Percentiles rank a stretch among this genome's conserved stretches.
Conservation (phyloP, 2,113 vertebrate genomes). For the Notarius quadriscutis region DNA sequence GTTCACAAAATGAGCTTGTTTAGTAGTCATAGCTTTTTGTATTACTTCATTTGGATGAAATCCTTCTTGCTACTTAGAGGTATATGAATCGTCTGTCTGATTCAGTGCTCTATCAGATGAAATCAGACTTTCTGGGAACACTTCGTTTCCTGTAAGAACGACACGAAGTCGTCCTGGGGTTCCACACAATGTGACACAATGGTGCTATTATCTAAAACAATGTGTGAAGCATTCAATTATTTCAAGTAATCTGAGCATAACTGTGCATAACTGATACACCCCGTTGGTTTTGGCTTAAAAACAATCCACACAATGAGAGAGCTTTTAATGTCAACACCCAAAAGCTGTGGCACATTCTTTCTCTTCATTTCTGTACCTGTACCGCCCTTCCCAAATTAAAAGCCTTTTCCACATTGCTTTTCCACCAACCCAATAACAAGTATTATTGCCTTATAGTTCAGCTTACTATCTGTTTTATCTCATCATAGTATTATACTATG, state of each 20-base stretch:
- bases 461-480: too few relatives aligned
- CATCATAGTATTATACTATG: too few relatives aligned
- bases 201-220: not conserved
- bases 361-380: not conserved
- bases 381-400: not conserved
- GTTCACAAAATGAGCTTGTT: not conserved
- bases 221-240: not conserved
- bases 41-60: not conserved
- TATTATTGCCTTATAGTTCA: too few relatives aligned
- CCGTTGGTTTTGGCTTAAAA: not conserved
- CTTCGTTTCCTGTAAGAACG: not conserved
- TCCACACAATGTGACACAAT: not conserved
- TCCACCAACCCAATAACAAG: too few relatives aligned
- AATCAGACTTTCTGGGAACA: not conserved
- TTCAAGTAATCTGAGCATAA: not conserved
- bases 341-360: not conserved
- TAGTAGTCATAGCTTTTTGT: not conserved
- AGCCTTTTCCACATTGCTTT: not conserved
- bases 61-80: not conserved
- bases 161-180: not conserved
- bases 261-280: not conserved
- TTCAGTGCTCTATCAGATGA: not conserved
- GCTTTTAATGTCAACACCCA: not conserved
- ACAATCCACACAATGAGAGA: not conserved
- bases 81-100: not conserved